Evolutionary conservation across 2,797 vertebrate genomes (phyloP).

Genomic region (Eremophila alpestris): DNA sequence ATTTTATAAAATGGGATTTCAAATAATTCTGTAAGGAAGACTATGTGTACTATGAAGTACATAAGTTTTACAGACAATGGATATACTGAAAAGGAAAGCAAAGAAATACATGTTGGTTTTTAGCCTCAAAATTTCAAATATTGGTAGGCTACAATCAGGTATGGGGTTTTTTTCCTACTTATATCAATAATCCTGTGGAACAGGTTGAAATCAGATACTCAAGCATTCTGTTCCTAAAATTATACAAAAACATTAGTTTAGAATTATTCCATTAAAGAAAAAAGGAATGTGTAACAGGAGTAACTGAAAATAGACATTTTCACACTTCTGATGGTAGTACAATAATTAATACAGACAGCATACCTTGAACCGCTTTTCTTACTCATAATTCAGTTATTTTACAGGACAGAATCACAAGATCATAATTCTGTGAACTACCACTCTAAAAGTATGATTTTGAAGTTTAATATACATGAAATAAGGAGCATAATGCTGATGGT

Average conservation of each 20-base stretch:
- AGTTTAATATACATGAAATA: neutral
- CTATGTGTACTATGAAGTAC: neutral
- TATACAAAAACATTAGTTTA: neutral
- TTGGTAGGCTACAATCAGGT: neutral
- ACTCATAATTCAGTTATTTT: neutral
- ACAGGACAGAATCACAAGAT: neutral
- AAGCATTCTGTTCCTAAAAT: neutral
- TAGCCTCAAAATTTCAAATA: neutral
- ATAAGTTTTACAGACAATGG: neutral
- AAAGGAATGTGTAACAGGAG: neutral
- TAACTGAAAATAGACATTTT: neutral
- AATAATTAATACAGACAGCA: neutral
- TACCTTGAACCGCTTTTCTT: neutral
- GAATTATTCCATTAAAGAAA: neutral
- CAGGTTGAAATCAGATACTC: neutral
- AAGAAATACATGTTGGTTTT: neutral
- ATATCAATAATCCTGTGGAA: neutral
- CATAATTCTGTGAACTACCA: neutral
- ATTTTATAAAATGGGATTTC: neutral
- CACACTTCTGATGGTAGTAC: neutral
- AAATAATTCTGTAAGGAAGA: neutral
- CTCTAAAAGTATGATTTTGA: neutral
- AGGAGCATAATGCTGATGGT: neutral
- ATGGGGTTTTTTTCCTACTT: accelerated
- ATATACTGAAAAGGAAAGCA: neutral